Evolutionary conservation across 2,113 vertebrate species (phyloP).

Genomic region (Tamias sibiricus): DNA sequence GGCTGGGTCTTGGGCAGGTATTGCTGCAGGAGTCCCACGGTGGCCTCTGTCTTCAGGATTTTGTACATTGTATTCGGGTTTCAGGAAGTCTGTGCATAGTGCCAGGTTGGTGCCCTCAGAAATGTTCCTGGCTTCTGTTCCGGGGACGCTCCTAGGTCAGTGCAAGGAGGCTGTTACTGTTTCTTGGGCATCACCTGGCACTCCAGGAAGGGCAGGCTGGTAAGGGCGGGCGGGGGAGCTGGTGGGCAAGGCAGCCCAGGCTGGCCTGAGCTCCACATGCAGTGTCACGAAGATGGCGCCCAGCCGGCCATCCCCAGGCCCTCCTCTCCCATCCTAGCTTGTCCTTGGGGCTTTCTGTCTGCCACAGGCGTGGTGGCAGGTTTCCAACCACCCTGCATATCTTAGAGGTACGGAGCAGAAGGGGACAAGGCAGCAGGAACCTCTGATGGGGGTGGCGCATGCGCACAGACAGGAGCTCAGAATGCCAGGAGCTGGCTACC

Average conservation of each 20-base stretch:
- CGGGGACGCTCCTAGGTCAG: background rate
- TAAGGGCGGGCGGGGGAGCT: background rate
- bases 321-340: background rate
- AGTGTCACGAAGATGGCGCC: background rate
- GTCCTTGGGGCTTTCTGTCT: background rate
- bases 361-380: background rate
- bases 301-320: background rate
- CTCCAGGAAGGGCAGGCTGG: background rate
- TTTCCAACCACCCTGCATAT: background rate
- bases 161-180: background rate
- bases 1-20: background rate
- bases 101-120: background rate
- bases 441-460: no score
- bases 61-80: background rate
- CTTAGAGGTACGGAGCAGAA: background rate
- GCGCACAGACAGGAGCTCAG: background rate
- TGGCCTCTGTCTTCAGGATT: background rate
- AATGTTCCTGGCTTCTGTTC: background rate
- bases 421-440: no score
- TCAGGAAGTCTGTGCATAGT: background rate
- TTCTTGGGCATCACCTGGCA: background rate
- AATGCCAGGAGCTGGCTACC: background rate
- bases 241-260: fast-evolving
- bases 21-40: background rate
- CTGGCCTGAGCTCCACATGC: background rate